Evolutionary conservation across 2,113 vertebrate genomes (phyloP).

Genomic region (Oxyura jamaicensis): DNA sequence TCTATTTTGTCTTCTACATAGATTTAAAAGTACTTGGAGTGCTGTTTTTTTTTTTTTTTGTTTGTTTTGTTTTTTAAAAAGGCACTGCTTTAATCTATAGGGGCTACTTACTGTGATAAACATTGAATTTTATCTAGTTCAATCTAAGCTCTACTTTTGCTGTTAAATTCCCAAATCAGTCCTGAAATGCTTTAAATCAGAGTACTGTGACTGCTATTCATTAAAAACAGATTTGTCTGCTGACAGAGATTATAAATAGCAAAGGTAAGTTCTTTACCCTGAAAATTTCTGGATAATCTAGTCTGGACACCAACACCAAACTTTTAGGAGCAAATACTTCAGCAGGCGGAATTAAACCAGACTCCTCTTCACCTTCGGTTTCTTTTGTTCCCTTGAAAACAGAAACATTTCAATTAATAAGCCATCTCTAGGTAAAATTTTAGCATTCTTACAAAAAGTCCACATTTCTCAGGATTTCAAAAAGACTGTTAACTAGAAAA

Average conservation of each 20-base stretch:
- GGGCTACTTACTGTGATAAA: neutral
- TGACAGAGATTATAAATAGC: conserved; percentile 17
- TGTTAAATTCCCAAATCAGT: conserved; percentile 43
- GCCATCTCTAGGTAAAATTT: neutral
- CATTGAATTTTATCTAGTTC: neutral
- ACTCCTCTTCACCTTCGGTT: conserved; percentile 85
- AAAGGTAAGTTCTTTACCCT: conserved; percentile 85
- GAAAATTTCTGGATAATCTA: conserved; percentile 97
- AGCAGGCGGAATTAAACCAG: conserved; percentile 93
- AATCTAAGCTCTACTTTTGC: neutral
- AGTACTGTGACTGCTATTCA: neutral
- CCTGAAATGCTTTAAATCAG: conserved; percentile 27
- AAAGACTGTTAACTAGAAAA: neutral
- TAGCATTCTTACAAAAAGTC: neutral
- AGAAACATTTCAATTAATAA: conserved; percentile 52
- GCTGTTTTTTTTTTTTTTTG: neutral
- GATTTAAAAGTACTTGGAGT: neutral
- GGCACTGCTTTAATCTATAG: neutral
- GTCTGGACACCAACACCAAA: conserved; percentile 93
- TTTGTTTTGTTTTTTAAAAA: neutral
- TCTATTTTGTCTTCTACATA: neutral
- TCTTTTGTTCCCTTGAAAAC: conserved; percentile 89
- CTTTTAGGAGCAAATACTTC: conserved; percentile 98
- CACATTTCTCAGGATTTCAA: neutral
- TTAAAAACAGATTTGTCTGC: conserved; percentile 35